A percentile compares a stretch with the other conserved stretches of the same genome.
Evolutionary conservation across 2,113 vertebrate species (phyloP).

Genomic region (Thunnus maccoyii): DNA sequence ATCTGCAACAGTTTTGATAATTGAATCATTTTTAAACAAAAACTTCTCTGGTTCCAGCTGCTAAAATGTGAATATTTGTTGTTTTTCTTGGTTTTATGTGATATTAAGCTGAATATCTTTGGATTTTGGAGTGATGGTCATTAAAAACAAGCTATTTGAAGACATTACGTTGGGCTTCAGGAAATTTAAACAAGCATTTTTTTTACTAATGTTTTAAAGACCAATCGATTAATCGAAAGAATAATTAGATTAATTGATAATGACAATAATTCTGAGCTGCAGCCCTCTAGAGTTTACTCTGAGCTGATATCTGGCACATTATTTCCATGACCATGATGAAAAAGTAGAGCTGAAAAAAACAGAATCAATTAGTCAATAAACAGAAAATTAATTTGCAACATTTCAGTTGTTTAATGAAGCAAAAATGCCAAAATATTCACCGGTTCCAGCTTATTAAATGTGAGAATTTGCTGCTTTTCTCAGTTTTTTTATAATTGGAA

Average conservation of each 20-base stretch:
- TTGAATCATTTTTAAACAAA: too few species aligned
- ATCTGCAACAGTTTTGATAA: not conserved
- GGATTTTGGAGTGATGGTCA: too few species aligned
- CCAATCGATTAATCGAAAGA: not conserved
- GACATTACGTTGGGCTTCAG: not conserved
- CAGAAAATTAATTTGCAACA: not conserved
- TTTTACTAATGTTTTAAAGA: not conserved
- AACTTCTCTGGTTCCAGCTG: too few species aligned
- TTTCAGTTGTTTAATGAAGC: too few species aligned
- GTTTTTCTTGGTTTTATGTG: too few species aligned
- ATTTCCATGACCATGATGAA: not conserved
- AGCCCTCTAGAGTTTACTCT: not conserved
- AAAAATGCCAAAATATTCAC: too few species aligned
- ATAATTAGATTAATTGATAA: not conserved
- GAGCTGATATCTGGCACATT: not conserved
- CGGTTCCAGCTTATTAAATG: too few species aligned
- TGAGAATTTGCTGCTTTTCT: too few species aligned
- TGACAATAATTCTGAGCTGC: not conserved
- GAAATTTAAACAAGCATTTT: not conserved
- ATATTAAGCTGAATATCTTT: too few species aligned
- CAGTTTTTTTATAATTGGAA: too few species aligned
- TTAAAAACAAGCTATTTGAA: too few species aligned
- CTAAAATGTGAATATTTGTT: too few species aligned
- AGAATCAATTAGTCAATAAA: not conserved
- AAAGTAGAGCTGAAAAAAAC: not conserved